Evolutionary conservation across 2,888 invertebrate genomes (phyloP).

Genomic region (Lissonota sp.): DNA sequence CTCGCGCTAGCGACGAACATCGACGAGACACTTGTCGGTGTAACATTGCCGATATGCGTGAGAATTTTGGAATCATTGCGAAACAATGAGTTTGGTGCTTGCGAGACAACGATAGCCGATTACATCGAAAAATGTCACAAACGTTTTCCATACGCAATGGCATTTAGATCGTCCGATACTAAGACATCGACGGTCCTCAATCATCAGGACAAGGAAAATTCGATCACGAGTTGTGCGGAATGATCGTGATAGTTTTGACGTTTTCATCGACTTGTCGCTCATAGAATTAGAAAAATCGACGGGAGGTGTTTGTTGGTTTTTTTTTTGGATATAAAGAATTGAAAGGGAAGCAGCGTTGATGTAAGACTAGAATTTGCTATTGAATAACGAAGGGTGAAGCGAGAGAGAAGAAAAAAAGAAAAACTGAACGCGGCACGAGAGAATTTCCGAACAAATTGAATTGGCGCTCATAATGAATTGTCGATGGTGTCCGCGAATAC

Average conservation of each 20-base stretch:
- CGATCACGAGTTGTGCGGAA: slow-evolving; percentile 74
- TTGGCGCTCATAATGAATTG: slow-evolving; percentile 48
- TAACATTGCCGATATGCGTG: slow-evolving; percentile 90
- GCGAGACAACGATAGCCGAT: slow-evolving; percentile 88
- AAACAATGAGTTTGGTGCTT: slow-evolving; percentile 92
- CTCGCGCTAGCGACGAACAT: slow-evolving; percentile 86
- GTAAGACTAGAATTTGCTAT: slow-evolving; percentile 52
- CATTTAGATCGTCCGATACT: slow-evolving; percentile 85
- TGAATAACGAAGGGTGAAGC: slow-evolving; percentile 53
- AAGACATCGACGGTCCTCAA: slow-evolving; percentile 68
- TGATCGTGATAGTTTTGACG: slow-evolving; percentile 76
- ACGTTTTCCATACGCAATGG: slow-evolving; percentile 92
- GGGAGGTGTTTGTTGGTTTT: slow-evolving; percentile 53
- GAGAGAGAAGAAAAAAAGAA: slow-evolving; percentile 5
- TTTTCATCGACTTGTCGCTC: slow-evolving; percentile 68
- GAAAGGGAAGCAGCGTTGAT: slow-evolving; percentile 18
- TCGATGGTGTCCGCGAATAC: slow-evolving; percentile 31
- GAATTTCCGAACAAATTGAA: slow-evolving; percentile 34
- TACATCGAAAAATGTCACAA: slow-evolving; percentile 90
- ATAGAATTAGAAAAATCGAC: slow-evolving; percentile 66
- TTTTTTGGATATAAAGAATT: slow-evolving; percentile 35
- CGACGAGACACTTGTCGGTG: slow-evolving; percentile 84
- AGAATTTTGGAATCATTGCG: slow-evolving; percentile 91
- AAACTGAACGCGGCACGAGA: slow-evolving; percentile 9
- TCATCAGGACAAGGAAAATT: slow-evolving; percentile 80